phyloP scores from a whole-genome alignment of 2,888 invertebrate genomes.

The Blomia tropicalis region DNA sequence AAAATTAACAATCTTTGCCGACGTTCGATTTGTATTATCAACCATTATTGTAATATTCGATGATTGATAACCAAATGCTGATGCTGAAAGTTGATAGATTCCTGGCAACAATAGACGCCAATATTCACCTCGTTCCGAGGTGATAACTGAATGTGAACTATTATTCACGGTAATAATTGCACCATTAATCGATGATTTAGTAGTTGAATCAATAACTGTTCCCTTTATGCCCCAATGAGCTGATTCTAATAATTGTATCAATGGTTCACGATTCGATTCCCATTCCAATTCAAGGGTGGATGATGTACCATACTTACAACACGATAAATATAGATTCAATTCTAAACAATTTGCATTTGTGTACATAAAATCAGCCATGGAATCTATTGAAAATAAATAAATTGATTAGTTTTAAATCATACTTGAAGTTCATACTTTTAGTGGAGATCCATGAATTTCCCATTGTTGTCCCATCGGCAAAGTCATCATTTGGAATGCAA shows the following conservation, averaged over 20 bases:
- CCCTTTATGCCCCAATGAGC: constrained; percentile 39
- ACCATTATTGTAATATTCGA: constrained; percentile 1
- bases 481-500: constrained; percentile 47
- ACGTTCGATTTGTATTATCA: not conserved
- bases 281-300: constrained; percentile 37
- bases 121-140: constrained; percentile 68
- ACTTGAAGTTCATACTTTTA: not conserved
- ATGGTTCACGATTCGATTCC: constrained; percentile 40
- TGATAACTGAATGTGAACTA: constrained; percentile 59
- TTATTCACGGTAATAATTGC: constrained; percentile 60
- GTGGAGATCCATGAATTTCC: constrained; percentile 45
- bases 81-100: constrained; percentile 54
- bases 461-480: constrained; percentile 66
- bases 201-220: constrained; percentile 47
- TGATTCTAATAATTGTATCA: constrained; percentile 40
- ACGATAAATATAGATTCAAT: constrained; percentile 42
- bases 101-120: constrained; percentile 87
- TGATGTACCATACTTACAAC: constrained; percentile 40
- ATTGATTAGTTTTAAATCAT: not conserved
- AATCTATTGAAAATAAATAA: constrained; percentile 33
- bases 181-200: constrained; percentile 49
- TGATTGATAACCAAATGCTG: constrained; percentile 45
- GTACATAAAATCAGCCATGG: constrained; percentile 45
- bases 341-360: constrained; percentile 42
- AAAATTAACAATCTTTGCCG: constrained; percentile 25